Conservation (phyloP, 2,888 invertebrate genomes). For the Hetaerina titia region DNA sequence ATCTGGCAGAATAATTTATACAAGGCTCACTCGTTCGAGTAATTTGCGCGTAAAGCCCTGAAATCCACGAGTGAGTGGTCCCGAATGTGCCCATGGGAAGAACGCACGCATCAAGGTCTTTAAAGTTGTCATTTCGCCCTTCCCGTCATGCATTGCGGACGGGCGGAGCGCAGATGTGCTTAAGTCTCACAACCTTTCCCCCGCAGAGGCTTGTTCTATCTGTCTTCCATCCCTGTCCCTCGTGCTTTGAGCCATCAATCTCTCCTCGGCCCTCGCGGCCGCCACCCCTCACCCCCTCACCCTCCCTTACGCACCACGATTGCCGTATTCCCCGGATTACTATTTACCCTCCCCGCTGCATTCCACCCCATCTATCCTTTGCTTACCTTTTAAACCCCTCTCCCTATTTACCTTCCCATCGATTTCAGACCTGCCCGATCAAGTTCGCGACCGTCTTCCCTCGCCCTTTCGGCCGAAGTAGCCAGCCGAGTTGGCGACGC, state of each 20-base stretch:
- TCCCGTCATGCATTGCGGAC: neutral
- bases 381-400: constrained; percentile 5
- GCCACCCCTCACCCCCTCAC: neutral
- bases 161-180: neutral
- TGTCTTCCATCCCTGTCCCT: neutral
- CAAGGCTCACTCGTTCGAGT: neutral
- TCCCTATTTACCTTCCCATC: constrained; percentile 9
- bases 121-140: too few relatives aligned
- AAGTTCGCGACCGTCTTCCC: neutral
- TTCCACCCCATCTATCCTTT: constrained; percentile 3
- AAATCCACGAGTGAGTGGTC: neutral
- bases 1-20: neutral
- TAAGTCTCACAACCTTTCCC: neutral
- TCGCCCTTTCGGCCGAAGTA: neutral
- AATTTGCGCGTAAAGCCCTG: neutral
- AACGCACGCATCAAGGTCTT: neutral
- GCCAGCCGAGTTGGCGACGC: neutral
- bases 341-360: neutral
- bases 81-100: neutral
- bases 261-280: neutral
- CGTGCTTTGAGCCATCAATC: neutral
- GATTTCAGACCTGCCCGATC: neutral
- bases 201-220: neutral
- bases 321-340: neutral
- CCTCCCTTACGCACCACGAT: neutral